Percentiles rank a stretch among this genome's conserved stretches.
Evolutionary conservation across 1,140 invertebrate species (phyloP).

Genomic region (Branchinecta lindahli): DNA sequence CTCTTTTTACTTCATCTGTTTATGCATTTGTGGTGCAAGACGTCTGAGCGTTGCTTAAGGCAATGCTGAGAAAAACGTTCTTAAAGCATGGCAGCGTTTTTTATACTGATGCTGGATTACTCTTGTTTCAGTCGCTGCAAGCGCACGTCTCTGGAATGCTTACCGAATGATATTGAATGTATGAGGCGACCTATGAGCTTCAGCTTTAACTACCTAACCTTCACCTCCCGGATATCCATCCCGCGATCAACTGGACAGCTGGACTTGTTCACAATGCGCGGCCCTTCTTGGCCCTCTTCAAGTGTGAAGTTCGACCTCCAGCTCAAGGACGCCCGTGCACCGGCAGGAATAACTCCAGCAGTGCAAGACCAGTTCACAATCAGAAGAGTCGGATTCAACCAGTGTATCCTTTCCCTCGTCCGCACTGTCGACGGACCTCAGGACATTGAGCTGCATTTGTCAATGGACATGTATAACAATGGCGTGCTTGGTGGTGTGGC

Average conservation of each 20-base stretch:
- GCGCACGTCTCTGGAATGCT: constrained; percentile 47
- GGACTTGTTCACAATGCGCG: constrained; percentile 70
- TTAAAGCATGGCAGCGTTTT: no score
- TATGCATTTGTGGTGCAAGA: no score
- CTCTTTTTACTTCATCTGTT: no score
- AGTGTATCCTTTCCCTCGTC: constrained; percentile 55
- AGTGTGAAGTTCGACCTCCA: constrained; percentile 57
- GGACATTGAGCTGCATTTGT: constrained; percentile 68
- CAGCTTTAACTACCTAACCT: constrained; percentile 79
- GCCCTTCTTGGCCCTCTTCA: constrained; percentile 46
- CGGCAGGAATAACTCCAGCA: constrained; percentile 34
- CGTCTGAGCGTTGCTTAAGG: no score
- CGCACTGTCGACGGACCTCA: constrained; percentile 62
- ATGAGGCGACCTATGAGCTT: constrained; percentile 58
- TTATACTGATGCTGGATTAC: no score
- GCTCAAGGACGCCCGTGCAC: constrained; percentile 44
- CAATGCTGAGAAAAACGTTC: no score
- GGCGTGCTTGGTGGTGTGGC: constrained; percentile 54
- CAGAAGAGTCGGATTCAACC: constrained; percentile 35
- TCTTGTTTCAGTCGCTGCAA: constrained; percentile 55
- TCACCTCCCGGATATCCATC: constrained; percentile 64
- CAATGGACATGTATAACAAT: constrained; percentile 63
- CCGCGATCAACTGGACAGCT: constrained; percentile 44
- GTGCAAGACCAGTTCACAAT: constrained; percentile 13
- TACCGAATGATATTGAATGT: constrained; percentile 48